Conservation (phyloP, 1,140 invertebrate species). For the Spodoptera litura region DNA sequence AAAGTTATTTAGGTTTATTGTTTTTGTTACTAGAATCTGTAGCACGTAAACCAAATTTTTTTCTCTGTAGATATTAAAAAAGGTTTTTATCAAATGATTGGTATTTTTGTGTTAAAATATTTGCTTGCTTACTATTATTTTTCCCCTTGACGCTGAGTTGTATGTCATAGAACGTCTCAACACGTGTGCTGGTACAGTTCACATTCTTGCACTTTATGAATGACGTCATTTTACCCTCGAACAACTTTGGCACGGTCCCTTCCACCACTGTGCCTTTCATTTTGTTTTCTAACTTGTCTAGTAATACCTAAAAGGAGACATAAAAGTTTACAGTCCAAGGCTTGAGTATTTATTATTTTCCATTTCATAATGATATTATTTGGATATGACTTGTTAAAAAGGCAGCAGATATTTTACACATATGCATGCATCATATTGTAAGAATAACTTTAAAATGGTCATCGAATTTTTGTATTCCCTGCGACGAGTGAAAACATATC, state of each 20-base stretch:
- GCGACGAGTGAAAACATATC: background rate
- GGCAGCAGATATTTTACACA: too few relatives aligned
- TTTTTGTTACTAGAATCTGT: too few relatives aligned
- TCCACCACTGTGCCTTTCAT: slow-evolving; percentile 98
- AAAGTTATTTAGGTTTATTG: background rate
- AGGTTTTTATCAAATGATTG: too few relatives aligned
- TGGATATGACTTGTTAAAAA: too few relatives aligned
- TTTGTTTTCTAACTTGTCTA: slow-evolving; percentile 99
- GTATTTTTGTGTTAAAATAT: background rate
- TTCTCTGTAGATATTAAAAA: too few relatives aligned
- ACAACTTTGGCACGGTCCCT: slow-evolving; percentile 98
- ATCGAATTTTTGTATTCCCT: background rate
- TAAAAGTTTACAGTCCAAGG: too few relatives aligned
- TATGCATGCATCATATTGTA: too few relatives aligned
- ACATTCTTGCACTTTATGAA: slow-evolving; percentile 99
- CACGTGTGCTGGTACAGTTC: slow-evolving; percentile 97
- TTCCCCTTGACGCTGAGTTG: slow-evolving; percentile 99
- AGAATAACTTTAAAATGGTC: too few relatives aligned
- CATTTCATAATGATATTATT: too few relatives aligned
- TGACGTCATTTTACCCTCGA: slow-evolving; percentile 99
- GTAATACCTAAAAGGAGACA: slow-evolving; percentile 88
- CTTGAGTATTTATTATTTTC: too few relatives aligned
- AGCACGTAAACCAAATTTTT: background rate
- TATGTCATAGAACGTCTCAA: slow-evolving; percentile 99
- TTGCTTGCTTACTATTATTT: slow-evolving; percentile 95